Conservation (phyloP, 2,888 invertebrate species). For the Brachyptera putata region DNA sequence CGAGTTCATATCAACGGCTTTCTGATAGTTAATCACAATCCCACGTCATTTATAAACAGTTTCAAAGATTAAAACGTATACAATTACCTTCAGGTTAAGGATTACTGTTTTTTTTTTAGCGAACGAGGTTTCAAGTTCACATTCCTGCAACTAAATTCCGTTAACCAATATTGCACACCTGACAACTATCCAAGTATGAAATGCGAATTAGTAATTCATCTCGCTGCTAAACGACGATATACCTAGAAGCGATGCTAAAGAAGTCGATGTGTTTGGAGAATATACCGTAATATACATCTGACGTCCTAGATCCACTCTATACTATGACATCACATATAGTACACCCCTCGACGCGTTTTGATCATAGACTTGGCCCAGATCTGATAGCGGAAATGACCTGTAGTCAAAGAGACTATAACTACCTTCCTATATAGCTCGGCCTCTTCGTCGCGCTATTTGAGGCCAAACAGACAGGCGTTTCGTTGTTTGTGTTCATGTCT, state of each 20-base stretch:
- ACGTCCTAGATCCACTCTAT: not conserved
- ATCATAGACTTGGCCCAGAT: constrained; percentile 20
- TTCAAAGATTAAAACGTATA: too few species aligned
- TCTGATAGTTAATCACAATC: too few species aligned
- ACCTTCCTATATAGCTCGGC: constrained; percentile 7
- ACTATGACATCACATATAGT: constrained; percentile 1
- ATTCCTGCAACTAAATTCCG: constrained; percentile 9
- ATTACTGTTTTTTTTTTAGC: too few species aligned
- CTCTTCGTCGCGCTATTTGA: constrained; percentile 8
- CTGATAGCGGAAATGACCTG: constrained; percentile 26
- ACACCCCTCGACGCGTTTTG: constrained; percentile 13
- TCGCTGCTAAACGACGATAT: not conserved
- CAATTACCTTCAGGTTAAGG: too few species aligned
- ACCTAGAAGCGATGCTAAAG: constrained; percentile 2
- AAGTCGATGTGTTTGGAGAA: constrained; percentile 2
- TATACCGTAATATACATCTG: constrained; percentile 2
- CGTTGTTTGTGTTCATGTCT: not conserved
- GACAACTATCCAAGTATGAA: not conserved
- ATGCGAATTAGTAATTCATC: constrained; percentile 9
- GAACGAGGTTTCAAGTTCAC: not conserved
- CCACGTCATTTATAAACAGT: too few species aligned
- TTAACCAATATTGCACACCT: constrained; percentile 1
- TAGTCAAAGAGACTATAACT: not conserved
- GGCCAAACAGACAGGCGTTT: not conserved
- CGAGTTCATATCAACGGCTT: too few species aligned